Evolutionary conservation across 2,888 invertebrate genomes (phyloP).

Genomic region (Leptothorax acervorum): DNA sequence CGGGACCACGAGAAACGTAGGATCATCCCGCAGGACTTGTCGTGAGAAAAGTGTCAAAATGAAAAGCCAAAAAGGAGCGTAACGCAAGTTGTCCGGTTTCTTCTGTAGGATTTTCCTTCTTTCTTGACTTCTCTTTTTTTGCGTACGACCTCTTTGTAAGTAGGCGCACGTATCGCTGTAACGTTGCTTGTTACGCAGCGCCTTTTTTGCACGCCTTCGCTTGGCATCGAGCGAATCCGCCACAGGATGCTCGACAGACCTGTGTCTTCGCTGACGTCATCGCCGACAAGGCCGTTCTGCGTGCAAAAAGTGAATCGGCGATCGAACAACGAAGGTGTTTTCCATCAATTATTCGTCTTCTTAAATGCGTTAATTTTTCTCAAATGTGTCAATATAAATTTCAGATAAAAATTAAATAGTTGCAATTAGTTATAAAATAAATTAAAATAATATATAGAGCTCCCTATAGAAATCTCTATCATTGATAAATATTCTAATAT

Average conservation of each 20-base stretch:
- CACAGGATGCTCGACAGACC: conserved; percentile 61
- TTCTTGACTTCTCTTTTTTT: conserved; percentile 52
- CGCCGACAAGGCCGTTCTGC: conserved; percentile 60
- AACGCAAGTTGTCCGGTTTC: conserved; percentile 39
- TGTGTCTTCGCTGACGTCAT: conserved; percentile 65
- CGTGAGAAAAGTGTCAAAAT: neutral
- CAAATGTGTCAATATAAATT: neutral
- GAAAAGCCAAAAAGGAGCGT: conserved; percentile 27
- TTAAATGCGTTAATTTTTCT: conserved; percentile 3
- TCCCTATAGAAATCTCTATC: neutral
- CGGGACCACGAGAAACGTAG: neutral
- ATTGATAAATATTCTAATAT: conserved; percentile 3
- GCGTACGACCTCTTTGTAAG: conserved; percentile 74
- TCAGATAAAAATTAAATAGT: neutral
- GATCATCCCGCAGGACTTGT: neutral
- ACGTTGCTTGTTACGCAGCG: conserved; percentile 75
- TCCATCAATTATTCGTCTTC: conserved; percentile 9
- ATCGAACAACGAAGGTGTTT: conserved; percentile 39
- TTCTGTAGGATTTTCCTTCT: conserved; percentile 73
- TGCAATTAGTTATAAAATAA: neutral
- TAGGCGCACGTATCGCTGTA: conserved; percentile 74
- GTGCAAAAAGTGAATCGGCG: conserved; percentile 64
- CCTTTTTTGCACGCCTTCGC: conserved; percentile 71
- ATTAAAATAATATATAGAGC: neutral
- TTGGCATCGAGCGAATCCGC: conserved; percentile 61